phyloP scores from a whole-genome alignment of 64 coral and sea anemone genomes.

The Trachythela sp. region DNA sequence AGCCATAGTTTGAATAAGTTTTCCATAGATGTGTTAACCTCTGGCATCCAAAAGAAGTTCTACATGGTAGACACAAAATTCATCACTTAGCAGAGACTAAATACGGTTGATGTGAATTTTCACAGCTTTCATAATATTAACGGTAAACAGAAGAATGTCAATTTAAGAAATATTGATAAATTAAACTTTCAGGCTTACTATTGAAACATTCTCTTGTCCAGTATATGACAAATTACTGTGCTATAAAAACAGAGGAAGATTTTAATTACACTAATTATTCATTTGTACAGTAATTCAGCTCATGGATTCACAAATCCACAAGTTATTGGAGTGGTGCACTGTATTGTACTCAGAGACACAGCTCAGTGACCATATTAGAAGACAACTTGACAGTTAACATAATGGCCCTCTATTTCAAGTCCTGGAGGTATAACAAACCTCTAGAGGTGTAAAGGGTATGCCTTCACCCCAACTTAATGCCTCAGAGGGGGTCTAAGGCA shows the following conservation, averaged over 20 bases:
- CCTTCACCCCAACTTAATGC: too few relatives aligned
- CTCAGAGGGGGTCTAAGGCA: too few relatives aligned
- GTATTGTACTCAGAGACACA: too few relatives aligned
- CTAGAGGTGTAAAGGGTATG: too few relatives aligned
- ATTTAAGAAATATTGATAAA: neutral
- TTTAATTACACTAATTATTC: neutral
- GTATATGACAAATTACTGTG: neutral
- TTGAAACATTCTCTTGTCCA: neutral
- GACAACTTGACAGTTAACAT: too few relatives aligned
- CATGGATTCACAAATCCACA: too few relatives aligned
- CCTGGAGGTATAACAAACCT: too few relatives aligned
- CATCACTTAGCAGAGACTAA: neutral
- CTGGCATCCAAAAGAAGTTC: constrained; percentile 10
- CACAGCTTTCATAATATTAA: too few relatives aligned
- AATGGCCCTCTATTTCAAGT: too few relatives aligned
- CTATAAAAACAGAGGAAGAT: neutral
- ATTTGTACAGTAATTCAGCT: neutral
- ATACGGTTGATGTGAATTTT: too few relatives aligned
- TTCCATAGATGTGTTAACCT: neutral
- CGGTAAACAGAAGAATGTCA: neutral
- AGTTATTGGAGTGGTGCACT: too few relatives aligned
- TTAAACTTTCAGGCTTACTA: neutral
- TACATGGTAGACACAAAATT: neutral
- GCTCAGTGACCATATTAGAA: too few relatives aligned
- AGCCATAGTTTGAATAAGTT: constrained; percentile 2